Base-by-base conservation (phyloP, 1,140 invertebrate species). In the Drosophila lowei region DNA sequence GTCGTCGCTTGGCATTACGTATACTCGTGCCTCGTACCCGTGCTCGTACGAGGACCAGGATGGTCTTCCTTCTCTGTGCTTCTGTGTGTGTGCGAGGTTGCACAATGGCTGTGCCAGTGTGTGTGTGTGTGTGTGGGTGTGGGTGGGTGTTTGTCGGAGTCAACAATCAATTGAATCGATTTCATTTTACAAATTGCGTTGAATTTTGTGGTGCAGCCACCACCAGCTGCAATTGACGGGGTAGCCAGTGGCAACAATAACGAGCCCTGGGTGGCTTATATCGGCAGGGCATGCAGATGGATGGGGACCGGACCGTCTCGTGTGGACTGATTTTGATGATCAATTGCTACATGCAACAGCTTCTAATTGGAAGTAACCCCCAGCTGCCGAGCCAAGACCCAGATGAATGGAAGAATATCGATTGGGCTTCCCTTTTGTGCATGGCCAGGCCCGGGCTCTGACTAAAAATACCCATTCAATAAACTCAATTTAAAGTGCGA, bases 111-210 rank as follows among this genome's bases (percentile, higher is more conserved):
- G 21, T 50, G 34, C 23, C 18, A 63, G 54, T 28, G 61, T 54
- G 42, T 66, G 55, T 46, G 54, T 61, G 61, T 68, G 63, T 81
- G 72, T 77, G 70, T 83, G 72, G 59, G 61, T 50, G 42, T 66
- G 55, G 46, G 54, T 64, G 61, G 65, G 60, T 77, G 72, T 73
- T 76, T 83, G 75, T 62, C 67, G 75, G 88, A 88, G 78, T 88
- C 83, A 88, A 88, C 83, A 88, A 88, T 88, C 83, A 88, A 88
- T 88, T 88, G 83, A 88, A 88, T 88, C 83, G 83, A 88, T 88
- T 88, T 88, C 83, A 88, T 88, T 88, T 88, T 88, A 88, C 83
- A 88, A 88, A 88, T 88, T 88, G 83, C 83, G 83, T 88, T 88
- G 84, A 88, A 88, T 88, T 88, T 88, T 88, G 83, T 79, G 83